Base-by-base conservation (phyloP, 2,888 invertebrate genomes). In the Sinotaia quadrata region DNA sequence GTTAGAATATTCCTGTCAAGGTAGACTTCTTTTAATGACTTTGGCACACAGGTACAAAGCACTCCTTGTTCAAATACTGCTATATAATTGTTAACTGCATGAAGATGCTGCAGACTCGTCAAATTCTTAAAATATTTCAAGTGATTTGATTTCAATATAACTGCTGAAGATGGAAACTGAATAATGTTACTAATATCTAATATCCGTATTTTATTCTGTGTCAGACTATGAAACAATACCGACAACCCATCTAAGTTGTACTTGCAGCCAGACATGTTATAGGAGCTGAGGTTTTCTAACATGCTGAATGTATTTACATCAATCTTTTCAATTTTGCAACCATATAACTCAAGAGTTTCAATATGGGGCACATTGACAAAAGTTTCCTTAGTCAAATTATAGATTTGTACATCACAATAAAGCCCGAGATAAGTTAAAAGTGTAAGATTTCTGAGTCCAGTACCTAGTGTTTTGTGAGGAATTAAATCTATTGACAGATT, bases 401-500 rank as follows among this genome's bases (percentile, higher is more conserved):
- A 24, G 7, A 54, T 54, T n/a, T 63, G 59, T 31, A 31, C 27
- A n/a, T 44, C 52, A 8, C 49, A 31, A 7, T 2, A 5, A 5
- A n/a, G 7, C 7, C 68, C 71, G 2, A 15, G 7, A 4, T 68
- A 7, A 5, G n/a, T 24, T 15, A 71, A n/a, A 5, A 7, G 29
- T 1, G 12, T 44, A 10, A 71, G 56, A 2, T 34, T 36, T 5
- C 5, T 4, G 29, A 68, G 68, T 1, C 65, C 65, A 2, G 4
- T 7, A 1, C 62, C 65, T 15, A 71, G 60, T 2, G 15, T 47
- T 29, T 29, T 27, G 34, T 52, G 18, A 1, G 59, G 4, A 18
- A 59, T 29, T 1, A 67, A 67, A 29, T 71, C 71, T 10, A 71
- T 36, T 7, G 8, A 15, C 8, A 71, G 52, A 18, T n/a, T 21